A percentile compares a stretch with the other conserved stretches of the same genome.
These are phyloP conservation scores for Tupiocoris notatus DNA, from an alignment of 2,888 invertebrate genomes.

Conservation along the genomic window DNA sequence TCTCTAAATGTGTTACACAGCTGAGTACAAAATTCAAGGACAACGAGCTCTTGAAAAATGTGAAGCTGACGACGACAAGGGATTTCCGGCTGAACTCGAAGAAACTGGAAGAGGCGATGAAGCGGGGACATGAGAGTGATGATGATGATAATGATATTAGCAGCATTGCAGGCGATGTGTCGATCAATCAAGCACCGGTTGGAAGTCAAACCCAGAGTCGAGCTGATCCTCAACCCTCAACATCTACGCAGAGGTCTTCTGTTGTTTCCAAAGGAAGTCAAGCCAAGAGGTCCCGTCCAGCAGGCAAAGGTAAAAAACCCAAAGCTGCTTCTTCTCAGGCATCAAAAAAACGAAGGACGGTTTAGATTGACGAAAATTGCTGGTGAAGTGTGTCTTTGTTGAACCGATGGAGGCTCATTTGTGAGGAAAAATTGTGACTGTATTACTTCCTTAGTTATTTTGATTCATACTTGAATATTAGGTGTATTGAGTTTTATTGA, in stretches of 20 bases:
- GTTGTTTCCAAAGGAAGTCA: neutral
- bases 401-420: no score
- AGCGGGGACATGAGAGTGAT: slow-evolving; percentile 48
- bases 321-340: slow-evolving; percentile 2
- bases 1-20: slow-evolving; percentile 52
- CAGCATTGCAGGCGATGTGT: neutral
- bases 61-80: slow-evolving; percentile 64
- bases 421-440: no score
- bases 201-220: neutral
- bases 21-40: slow-evolving; percentile 51
- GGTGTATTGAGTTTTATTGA: no score
- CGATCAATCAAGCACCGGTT: neutral
- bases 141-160: neutral
- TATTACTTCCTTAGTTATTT: no score
- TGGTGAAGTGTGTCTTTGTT: no score
- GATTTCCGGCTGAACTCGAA: slow-evolving; percentile 64
- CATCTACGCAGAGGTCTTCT: slow-evolving; percentile 1
- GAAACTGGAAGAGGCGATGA: slow-evolving; percentile 59
- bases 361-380: no score
- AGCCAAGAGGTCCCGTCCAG: neutral
- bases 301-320: slow-evolving; percentile 3
- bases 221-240: neutral
- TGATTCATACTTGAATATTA: no score
- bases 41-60: slow-evolving; percentile 55
- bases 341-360: slow-evolving; percentile 17